Conservation (phyloP, 1,140 invertebrate species). For the Temnothorax longispinosus region DNA sequence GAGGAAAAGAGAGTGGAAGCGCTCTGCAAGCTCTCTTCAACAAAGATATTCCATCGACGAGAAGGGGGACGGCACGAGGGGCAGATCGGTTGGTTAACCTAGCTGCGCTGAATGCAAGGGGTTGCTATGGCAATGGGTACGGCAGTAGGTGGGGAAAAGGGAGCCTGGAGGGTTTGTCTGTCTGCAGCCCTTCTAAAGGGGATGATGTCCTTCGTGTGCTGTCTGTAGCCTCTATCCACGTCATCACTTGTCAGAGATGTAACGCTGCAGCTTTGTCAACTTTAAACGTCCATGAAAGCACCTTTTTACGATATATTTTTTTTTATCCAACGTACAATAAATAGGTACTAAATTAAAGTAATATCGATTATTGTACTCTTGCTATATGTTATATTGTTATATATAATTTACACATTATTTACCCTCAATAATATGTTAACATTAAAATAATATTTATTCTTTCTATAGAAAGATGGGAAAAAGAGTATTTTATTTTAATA, state of each 20-base stretch:
- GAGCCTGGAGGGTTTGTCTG: constrained; percentile 73
- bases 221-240: constrained; percentile 40
- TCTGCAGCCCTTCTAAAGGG: constrained; percentile 78
- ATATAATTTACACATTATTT: not conserved
- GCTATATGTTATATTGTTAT: not conserved
- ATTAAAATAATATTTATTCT: not conserved
- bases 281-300: constrained; percentile 13
- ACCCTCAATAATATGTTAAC: not conserved
- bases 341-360: not conserved
- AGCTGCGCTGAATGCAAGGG: constrained; percentile 75
- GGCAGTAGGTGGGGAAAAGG: constrained; percentile 47
- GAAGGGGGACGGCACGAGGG: constrained; percentile 8
- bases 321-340: not conserved
- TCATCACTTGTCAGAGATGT: constrained; percentile 31
- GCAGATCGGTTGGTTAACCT: constrained; percentile 72
- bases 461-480: not conserved
- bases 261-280: constrained; percentile 1
- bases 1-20: constrained; percentile 19
- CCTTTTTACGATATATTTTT: not conserved
- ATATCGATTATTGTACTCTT: constrained; percentile 1
- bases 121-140: constrained; percentile 80
- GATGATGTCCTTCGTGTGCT: constrained; percentile 68
- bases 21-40: constrained; percentile 61
- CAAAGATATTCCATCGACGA: constrained; percentile 60
- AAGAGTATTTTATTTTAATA: not conserved